Conservation (phyloP, 2,797 vertebrate species). For the Rhinogobio ventralis region DNA sequence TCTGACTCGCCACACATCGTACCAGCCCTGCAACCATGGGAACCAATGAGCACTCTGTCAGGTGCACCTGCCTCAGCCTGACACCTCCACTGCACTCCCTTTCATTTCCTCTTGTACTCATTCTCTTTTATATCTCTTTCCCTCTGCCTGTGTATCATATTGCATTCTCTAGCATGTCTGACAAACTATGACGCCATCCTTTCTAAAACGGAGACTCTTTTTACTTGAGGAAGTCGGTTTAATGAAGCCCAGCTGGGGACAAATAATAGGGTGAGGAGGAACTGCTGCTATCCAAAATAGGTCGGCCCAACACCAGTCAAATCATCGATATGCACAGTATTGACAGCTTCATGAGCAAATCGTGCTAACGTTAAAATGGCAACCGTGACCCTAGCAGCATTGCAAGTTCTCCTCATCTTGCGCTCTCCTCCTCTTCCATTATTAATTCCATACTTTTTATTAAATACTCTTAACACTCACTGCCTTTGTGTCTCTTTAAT, state of each 20-base stretch:
- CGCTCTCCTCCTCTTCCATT: constrained; percentile 71
- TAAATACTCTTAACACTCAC: constrained; percentile 76
- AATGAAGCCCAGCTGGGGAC: constrained; percentile 42
- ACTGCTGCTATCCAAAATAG: constrained; percentile 30
- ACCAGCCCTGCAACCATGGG: constrained; percentile 59
- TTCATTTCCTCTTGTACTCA: constrained; percentile 14
- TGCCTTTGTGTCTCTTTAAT: constrained; percentile 76
- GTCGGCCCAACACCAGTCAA: not conserved
- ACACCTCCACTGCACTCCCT: constrained; percentile 46
- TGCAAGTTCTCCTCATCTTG: constrained; percentile 64
- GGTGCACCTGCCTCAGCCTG: constrained; percentile 59
- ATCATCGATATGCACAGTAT: not conserved
- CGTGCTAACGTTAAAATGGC: not conserved
- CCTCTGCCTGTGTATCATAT: constrained; percentile 2
- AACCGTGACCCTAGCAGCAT: not conserved
- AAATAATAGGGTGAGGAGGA: constrained; percentile 40
- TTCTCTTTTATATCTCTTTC: constrained; percentile 23
- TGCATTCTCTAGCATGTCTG: constrained; percentile 16
- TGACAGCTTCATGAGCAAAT: not conserved
- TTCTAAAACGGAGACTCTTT: constrained; percentile 27
- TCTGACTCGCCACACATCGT: constrained; percentile 25
- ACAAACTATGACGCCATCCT: constrained; percentile 28
- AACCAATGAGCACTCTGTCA: constrained; percentile 60
- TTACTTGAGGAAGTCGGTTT: constrained; percentile 23
- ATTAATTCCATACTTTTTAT: constrained; percentile 80